Percentiles rank a stretch among this genome's conserved stretches.
phyloP scores from a whole-genome alignment of 1,140 invertebrate genomes.

The Centruroides vittatus region DNA sequence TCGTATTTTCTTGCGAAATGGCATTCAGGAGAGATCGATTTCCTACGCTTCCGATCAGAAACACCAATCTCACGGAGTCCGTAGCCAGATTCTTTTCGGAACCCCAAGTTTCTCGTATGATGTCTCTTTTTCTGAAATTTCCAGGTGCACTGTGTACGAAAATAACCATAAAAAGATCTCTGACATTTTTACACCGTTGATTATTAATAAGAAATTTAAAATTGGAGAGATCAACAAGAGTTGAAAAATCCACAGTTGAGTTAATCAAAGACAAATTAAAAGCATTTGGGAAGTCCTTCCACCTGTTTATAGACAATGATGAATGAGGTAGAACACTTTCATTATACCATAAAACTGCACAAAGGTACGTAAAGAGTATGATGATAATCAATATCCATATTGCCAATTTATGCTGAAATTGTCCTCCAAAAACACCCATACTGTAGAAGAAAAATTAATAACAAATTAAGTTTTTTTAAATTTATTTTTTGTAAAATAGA shows the following conservation, averaged over 20 bases:
- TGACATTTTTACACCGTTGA: constrained; percentile 1
- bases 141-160: constrained; percentile 22
- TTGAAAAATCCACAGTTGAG: neutral
- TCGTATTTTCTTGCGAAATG: constrained; percentile 17
- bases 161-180: neutral
- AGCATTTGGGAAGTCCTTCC: neutral
- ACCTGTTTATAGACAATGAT: no score
- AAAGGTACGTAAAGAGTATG: no score
- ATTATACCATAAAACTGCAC: no score
- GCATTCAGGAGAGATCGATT: neutral
- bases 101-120: constrained; percentile 31
- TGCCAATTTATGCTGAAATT: no score
- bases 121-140: constrained; percentile 30
- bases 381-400: no score
- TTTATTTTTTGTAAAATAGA: no score
- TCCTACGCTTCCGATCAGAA: constrained; percentile 20
- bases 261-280: neutral
- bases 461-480: no score
- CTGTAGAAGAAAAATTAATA: no score
- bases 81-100: constrained; percentile 11
- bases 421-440: no score
- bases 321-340: no score
- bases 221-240: constrained; percentile 11
- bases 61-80: constrained; percentile 20
- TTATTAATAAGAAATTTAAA: constrained; percentile 15